These are phyloP conservation scores for Gopherus flavomarginatus DNA, from an alignment of 2,113 vertebrate genomes.

Conservation along the genomic window DNA sequence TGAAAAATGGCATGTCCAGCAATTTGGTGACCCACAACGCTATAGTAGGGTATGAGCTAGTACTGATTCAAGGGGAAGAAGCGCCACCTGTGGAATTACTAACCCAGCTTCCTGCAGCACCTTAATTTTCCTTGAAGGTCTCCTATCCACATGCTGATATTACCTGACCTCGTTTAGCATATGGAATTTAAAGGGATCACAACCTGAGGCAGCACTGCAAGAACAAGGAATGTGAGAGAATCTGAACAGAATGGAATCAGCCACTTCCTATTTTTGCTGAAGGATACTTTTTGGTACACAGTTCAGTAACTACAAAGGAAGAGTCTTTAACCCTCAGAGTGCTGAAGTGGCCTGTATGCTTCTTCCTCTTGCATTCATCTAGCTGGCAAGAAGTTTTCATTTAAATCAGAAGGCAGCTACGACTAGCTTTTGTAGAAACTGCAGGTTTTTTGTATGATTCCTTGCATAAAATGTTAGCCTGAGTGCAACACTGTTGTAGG, in stretches of 20 bases:
- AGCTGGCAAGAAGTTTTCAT: neutral
- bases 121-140: neutral
- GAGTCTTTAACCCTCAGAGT: neutral
- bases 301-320: neutral
- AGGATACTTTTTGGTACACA: neutral
- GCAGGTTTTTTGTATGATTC: neutral
- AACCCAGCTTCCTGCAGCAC: fast-evolving
- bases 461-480: neutral
- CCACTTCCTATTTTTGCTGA: neutral
- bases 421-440: neutral
- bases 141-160: neutral
- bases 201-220: neutral
- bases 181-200: neutral
- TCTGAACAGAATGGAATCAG: neutral
- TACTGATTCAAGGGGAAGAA: neutral
- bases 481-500: neutral
- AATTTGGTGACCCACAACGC: neutral
- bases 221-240: neutral
- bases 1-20: neutral
- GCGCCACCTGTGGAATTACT: neutral
- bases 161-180: neutral
- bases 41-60: neutral
- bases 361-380: neutral
- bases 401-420: neutral
- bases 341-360: neutral